phyloP scores from a whole-genome alignment of 2,797 vertebrate species.

The Echeneis naucrates region DNA sequence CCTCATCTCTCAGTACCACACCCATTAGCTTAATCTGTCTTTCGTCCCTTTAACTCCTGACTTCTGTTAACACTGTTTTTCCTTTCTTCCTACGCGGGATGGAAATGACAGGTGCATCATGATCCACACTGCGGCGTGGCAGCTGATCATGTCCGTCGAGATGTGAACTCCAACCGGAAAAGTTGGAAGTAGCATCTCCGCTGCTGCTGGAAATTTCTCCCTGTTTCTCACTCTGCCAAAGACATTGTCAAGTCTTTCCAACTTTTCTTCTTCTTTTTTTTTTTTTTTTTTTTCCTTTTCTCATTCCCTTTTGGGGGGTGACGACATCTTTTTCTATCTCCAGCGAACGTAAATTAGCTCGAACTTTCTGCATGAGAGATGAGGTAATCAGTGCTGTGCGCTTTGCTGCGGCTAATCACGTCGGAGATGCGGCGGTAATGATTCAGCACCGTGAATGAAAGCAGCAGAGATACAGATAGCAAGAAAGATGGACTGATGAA shows the following conservation, averaged over 20 bases:
- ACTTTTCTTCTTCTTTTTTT: too few species aligned
- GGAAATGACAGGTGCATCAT: constrained; percentile 27
- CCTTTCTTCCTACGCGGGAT: constrained; percentile 5
- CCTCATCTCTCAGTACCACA: constrained; percentile 58
- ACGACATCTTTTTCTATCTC: constrained; percentile 11
- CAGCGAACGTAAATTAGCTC: constrained; percentile 6
- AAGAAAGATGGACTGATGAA: constrained; percentile 42
- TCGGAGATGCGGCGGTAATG: constrained; percentile 32
- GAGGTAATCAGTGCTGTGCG: constrained; percentile 28
- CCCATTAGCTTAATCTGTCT: constrained; percentile 51
- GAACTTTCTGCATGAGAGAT: constrained; percentile 34
- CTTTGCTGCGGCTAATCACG: constrained; percentile 26
- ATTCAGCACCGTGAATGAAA: constrained; percentile 49
- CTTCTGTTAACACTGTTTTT: constrained; percentile 50
- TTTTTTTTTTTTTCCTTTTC: not conserved
- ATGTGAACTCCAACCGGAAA: constrained; percentile 16
- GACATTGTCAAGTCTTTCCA: not conserved
- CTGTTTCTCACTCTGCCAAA: constrained; percentile 1
- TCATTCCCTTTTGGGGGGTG: not conserved
- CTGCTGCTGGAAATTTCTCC: not conserved
- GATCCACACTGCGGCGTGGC: constrained; percentile 37
- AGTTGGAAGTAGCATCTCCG: not conserved
- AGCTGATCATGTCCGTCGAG: constrained; percentile 28
- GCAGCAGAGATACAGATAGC: constrained; percentile 39
- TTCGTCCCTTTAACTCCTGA: constrained; percentile 48